Evolutionary conservation across 2,113 vertebrate genomes (phyloP).

Genomic region (Redunca redunca): DNA sequence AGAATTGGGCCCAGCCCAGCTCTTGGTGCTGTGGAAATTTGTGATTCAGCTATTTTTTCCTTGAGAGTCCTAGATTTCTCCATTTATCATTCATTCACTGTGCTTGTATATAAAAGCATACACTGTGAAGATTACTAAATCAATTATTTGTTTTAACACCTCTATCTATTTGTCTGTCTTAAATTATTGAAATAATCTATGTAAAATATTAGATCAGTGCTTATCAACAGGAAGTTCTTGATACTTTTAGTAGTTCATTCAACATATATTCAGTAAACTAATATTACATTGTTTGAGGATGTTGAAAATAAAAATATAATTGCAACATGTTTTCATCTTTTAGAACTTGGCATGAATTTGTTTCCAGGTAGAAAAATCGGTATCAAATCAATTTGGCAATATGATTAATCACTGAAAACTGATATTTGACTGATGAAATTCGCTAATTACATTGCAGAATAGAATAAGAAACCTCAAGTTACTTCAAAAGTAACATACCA

Average conservation of each 20-base stretch:
- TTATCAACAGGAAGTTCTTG: background rate
- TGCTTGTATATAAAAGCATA: background rate
- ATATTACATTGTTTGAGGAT: background rate
- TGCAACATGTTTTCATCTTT: background rate
- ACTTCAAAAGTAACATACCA: background rate
- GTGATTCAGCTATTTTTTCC: background rate
- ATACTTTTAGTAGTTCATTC: background rate
- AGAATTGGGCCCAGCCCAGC: background rate
- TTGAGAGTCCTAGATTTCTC: background rate
- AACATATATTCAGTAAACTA: background rate
- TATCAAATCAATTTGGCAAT: background rate
- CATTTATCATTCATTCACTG: background rate
- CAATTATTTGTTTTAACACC: background rate
- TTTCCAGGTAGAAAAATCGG: conserved; percentile 3
- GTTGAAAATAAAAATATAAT: conserved; percentile 10
- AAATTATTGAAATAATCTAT: background rate
- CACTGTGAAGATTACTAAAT: background rate
- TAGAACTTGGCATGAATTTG: background rate
- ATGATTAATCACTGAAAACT: background rate
- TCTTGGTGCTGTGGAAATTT: background rate
- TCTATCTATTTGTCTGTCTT: background rate
- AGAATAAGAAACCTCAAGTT: background rate
- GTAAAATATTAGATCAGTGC: background rate
- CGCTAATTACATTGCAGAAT: background rate
- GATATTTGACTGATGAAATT: background rate